phyloP scores from a whole-genome alignment of 2,113 vertebrate genomes.

The Tamias sibiricus region DNA sequence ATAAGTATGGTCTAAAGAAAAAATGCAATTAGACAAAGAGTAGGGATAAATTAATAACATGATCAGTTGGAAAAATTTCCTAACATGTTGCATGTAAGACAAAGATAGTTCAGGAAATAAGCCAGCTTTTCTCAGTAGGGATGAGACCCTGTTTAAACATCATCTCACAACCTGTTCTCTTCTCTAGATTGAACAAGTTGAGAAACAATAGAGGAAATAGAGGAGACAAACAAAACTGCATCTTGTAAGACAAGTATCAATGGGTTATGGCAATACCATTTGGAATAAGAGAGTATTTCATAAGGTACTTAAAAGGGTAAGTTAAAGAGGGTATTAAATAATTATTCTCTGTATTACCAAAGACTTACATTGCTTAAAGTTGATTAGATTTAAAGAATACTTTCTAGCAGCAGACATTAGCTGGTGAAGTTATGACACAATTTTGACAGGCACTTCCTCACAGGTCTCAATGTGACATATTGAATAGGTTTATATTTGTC shows the following conservation, averaged over 20 bases:
- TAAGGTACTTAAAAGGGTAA: constrained; percentile 12
- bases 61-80: background rate
- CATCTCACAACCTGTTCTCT: background rate
- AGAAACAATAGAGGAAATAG: background rate
- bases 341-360: background rate
- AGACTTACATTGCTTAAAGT: background rate
- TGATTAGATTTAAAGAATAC: background rate
- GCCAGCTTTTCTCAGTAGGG: background rate
- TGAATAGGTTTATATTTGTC: background rate
- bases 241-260: background rate
- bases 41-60: background rate
- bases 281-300: background rate
- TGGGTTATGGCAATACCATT: background rate
- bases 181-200: background rate
- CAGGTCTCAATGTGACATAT: background rate
- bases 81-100: background rate
- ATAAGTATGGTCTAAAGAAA: background rate
- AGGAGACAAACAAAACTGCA: background rate
- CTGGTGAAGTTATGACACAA: background rate
- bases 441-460: background rate
- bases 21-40: background rate
- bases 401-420: background rate
- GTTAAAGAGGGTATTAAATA: background rate
- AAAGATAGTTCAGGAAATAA: constrained; percentile 14
- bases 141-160: background rate